Evolutionary conservation across 2,888 invertebrate species (phyloP).

Genomic region (Amiota communis): DNA sequence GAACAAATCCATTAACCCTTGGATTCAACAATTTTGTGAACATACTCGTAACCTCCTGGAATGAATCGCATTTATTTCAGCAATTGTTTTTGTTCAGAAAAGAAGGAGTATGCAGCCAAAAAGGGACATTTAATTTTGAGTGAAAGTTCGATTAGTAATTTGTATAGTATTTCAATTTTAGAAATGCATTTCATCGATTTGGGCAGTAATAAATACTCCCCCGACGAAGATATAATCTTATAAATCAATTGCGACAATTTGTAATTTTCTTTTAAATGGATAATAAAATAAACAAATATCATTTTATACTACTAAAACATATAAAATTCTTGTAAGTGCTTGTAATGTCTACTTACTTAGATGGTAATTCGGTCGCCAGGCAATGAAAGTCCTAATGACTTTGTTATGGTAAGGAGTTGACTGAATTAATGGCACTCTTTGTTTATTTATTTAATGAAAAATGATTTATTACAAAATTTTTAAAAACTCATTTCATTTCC

Average conservation of each 20-base stretch:
- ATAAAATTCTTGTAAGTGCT: too few species aligned
- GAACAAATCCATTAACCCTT: conserved; percentile 17
- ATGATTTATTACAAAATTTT: conserved; percentile 9
- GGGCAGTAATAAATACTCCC: too few species aligned
- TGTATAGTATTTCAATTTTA: background rate
- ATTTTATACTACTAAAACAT: too few species aligned
- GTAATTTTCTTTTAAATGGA: too few species aligned
- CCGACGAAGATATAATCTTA: too few species aligned
- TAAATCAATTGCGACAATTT: too few species aligned
- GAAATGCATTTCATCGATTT: too few species aligned
- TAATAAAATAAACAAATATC: too few species aligned
- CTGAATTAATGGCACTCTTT: conserved; percentile 17
- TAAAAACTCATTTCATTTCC: conserved; percentile 3
- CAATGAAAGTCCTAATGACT: too few species aligned
- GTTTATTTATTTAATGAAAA: background rate
- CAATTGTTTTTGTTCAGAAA: background rate
- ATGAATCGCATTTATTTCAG: background rate
- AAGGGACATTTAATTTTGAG: background rate
- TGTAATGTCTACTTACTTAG: too few species aligned
- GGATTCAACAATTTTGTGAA: conserved; percentile 8
- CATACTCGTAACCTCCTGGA: background rate
- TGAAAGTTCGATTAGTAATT: conserved; percentile 8
- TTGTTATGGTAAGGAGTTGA: background rate
- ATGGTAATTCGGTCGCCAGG: too few species aligned
- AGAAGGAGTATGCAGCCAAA: too few species aligned